Conservation (phyloP, 2,113 vertebrate species). For the Fregata magnificens region DNA sequence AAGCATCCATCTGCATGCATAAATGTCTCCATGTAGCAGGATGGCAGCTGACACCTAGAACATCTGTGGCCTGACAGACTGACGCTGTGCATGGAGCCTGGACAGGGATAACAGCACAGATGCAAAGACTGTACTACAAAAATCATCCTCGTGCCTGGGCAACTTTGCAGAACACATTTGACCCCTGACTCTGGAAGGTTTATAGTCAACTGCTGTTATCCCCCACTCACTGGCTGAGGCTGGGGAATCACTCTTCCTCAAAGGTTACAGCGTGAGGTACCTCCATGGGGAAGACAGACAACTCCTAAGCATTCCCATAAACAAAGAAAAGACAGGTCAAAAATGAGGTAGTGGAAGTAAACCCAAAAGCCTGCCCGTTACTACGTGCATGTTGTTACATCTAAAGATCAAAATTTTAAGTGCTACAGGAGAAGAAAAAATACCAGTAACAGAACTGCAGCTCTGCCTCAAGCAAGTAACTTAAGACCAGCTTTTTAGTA, state of each 20-base stretch:
- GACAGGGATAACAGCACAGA: background rate
- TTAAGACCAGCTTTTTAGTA: background rate
- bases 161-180: background rate
- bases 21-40: background rate
- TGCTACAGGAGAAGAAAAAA: background rate
- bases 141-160: background rate
- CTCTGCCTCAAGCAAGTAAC: background rate
- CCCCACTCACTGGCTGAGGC: background rate
- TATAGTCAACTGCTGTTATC: background rate
- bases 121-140: background rate
- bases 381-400: background rate
- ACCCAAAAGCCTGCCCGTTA: background rate
- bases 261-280: background rate
- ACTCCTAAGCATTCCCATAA: background rate
- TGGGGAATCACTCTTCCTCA: background rate
- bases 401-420: background rate
- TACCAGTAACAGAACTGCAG: background rate
- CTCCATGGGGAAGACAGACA: background rate
- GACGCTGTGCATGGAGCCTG: background rate
- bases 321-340: background rate
- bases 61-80: accelerated
- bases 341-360: background rate
- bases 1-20: background rate
- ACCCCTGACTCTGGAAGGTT: background rate
- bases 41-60: background rate